Percentiles rank a stretch among this genome's conserved stretches.
phyloP scores from a whole-genome alignment of 2,888 invertebrate genomes.

The Amphipyra tragopoginis region DNA sequence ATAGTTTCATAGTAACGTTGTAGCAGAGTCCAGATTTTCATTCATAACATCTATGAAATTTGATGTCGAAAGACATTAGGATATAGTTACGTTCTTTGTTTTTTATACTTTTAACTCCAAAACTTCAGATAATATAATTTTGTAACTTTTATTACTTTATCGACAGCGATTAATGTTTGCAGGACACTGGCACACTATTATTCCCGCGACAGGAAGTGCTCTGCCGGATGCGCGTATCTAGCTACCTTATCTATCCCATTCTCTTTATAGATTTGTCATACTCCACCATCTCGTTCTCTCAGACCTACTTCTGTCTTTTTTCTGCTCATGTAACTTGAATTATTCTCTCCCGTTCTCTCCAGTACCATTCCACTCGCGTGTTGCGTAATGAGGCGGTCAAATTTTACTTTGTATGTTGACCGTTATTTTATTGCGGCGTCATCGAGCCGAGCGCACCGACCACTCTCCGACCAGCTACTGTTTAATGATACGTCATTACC shows the following conservation, averaged over 20 bases:
- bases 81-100: not conserved
- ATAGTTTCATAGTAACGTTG: not conserved
- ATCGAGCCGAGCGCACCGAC: conserved; percentile 68
- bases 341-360: conserved; percentile 70
- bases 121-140: conserved; percentile 31
- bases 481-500: conserved; percentile 75
- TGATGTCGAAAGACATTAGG: no score
- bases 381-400: conserved; percentile 85
- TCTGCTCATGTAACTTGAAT: conserved; percentile 62
- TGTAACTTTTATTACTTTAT: conserved; percentile 45
- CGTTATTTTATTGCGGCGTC: conserved; percentile 82
- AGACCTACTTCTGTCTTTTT: conserved; percentile 68
- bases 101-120: not conserved
- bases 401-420: conserved; percentile 83
- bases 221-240: conserved; percentile 86
- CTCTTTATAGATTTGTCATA: conserved; percentile 77
- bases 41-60: no score
- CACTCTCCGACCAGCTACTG: conserved; percentile 75
- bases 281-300: conserved; percentile 74
- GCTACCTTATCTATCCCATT: conserved; percentile 85
- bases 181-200: conserved; percentile 65
- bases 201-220: conserved; percentile 79
- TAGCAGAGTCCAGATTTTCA: not conserved
- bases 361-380: conserved; percentile 74
- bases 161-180: conserved; percentile 61